Evolutionary conservation across 1,140 invertebrate genomes (phyloP).

Genomic region (Batillaria attramentaria): DNA sequence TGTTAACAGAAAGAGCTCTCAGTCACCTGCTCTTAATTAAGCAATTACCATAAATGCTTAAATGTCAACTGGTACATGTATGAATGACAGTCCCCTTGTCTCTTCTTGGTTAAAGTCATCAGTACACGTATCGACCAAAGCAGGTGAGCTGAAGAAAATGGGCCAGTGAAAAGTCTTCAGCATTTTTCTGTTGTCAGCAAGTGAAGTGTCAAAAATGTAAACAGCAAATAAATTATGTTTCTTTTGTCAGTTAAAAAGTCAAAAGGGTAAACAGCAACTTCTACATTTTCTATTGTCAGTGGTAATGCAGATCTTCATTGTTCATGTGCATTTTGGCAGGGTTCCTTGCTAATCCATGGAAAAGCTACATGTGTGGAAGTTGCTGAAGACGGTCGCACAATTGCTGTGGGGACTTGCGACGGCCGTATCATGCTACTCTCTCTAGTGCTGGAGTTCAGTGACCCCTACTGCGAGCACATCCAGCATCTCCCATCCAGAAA

Average conservation of each 20-base stretch:
- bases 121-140: no score
- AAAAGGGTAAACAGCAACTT: background rate
- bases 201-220: background rate
- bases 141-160: background rate
- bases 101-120: no score
- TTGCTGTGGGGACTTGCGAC: constrained; percentile 63
- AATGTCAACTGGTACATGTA: no score
- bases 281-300: background rate
- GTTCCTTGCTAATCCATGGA: constrained; percentile 60
- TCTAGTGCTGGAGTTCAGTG: constrained; percentile 58
- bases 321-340: constrained; percentile 31
- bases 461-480: constrained; percentile 60
- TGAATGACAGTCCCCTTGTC: no score
- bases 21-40: background rate
- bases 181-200: background rate
- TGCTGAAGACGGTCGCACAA: constrained; percentile 64
- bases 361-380: constrained; percentile 54
- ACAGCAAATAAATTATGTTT: background rate
- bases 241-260: background rate
- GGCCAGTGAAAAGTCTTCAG: background rate
- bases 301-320: constrained; percentile 1
- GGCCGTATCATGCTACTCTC: constrained; percentile 61
- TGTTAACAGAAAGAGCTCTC: background rate
- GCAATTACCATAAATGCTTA: background rate
- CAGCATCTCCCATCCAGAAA: constrained; percentile 54